phyloP scores from a whole-genome alignment of 2,888 invertebrate species.

The Lasiommata megera region DNA sequence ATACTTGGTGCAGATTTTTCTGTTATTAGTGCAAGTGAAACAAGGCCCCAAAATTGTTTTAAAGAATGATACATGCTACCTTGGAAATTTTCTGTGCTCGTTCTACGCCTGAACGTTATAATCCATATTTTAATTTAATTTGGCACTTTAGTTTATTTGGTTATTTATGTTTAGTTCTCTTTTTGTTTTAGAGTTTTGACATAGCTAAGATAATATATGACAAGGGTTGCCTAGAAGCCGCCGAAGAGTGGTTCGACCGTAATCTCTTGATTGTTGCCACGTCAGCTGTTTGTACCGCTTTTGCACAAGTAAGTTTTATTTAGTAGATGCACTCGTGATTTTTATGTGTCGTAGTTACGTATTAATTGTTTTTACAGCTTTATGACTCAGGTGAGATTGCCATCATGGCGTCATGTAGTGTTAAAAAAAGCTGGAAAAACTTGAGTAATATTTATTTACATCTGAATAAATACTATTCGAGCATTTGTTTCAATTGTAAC shows the following conservation, averaged over 20 bases:
- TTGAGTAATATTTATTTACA: too few species aligned
- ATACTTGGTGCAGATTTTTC: too few species aligned
- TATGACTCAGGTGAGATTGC: too few species aligned
- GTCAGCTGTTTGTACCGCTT: conserved; percentile 92
- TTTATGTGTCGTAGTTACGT: conserved; percentile 4
- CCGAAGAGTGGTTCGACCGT: conserved; percentile 96
- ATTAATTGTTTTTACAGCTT: background rate
- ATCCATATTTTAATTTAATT: background rate
- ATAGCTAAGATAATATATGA: conserved; percentile 93
- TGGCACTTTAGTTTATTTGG: conserved; percentile 17
- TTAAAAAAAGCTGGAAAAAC: too few species aligned
- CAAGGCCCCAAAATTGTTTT: too few species aligned
- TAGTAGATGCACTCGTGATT: conserved; percentile 56
- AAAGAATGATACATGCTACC: too few species aligned
- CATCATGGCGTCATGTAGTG: too few species aligned
- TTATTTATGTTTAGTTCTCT: conserved; percentile 43
- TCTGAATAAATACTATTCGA: too few species aligned
- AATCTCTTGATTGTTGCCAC: conserved; percentile 96
- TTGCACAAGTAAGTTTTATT: conserved; percentile 91
- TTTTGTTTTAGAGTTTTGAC: conserved; percentile 86
- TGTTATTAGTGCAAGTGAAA: too few species aligned
- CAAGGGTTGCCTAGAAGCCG: conserved; percentile 96
- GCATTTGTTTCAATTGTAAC: too few species aligned
- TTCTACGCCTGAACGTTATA: background rate
- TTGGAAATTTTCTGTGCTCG: too few species aligned